phyloP scores from a whole-genome alignment of 1,140 invertebrate genomes.

The Brachionus paranguensis region DNA sequence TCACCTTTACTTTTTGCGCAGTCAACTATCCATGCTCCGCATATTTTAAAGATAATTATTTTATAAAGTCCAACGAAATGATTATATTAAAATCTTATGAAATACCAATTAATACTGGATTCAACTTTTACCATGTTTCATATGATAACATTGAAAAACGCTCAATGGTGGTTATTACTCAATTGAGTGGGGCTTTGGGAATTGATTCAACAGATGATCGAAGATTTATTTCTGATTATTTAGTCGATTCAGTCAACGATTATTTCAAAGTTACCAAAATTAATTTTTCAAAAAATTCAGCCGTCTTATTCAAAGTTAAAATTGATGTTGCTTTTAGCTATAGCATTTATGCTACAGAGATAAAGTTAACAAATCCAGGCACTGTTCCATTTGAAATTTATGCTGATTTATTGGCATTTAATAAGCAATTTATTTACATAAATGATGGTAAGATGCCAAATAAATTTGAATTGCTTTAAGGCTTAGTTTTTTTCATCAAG shows the following conservation, averaged over 20 bases:
- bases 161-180: background rate
- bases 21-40: background rate
- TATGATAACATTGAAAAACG: background rate
- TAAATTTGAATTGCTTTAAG: background rate
- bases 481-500: background rate
- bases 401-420: background rate
- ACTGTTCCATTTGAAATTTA: background rate
- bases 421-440: background rate
- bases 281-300: background rate
- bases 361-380: background rate
- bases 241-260: background rate
- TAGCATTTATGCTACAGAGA: background rate
- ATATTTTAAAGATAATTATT: background rate
- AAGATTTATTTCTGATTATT: background rate
- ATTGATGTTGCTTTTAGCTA: background rate
- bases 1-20: background rate
- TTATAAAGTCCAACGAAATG: background rate
- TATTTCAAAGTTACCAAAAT: background rate
- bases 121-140: background rate
- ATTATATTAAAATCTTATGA: background rate
- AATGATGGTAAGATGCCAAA: background rate
- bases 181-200: background rate
- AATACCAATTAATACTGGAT: background rate
- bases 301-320: background rate
- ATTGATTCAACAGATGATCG: background rate